These are phyloP conservation scores for Lagopus leucura DNA, from an alignment of 2,113 vertebrate species.

Conservation along the genomic window DNA sequence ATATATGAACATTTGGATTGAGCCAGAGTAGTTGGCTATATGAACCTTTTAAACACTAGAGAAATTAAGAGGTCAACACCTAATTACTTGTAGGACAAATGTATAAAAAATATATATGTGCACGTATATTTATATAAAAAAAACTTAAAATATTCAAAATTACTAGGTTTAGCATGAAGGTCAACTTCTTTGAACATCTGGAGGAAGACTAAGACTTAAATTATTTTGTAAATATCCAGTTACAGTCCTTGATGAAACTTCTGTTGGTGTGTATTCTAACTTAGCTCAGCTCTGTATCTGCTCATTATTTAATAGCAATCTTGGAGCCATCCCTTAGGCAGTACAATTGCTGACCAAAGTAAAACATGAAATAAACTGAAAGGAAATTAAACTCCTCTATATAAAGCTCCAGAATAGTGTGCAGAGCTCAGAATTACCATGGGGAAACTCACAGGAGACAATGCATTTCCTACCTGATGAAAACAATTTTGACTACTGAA, in stretches of 20 bases:
- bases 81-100: background rate
- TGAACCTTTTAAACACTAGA: background rate
- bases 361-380: background rate
- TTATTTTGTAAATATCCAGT: background rate
- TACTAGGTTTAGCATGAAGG: background rate
- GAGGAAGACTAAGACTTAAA: background rate
- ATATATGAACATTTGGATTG: background rate
- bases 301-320: background rate
- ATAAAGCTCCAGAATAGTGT: background rate
- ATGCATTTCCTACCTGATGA: background rate
- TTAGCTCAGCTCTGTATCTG: background rate
- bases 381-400: constrained; percentile 8
- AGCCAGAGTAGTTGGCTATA: fast-evolving
- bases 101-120: background rate
- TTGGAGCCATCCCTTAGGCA: background rate
- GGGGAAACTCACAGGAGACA: background rate
- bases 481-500: background rate
- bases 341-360: constrained; percentile 7
- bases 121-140: background rate
- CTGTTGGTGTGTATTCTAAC: background rate
- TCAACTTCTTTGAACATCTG: background rate
- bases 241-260: background rate
- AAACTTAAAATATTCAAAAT: background rate
- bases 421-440: background rate
- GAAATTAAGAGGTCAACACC: background rate